Evolutionary conservation across 1,140 invertebrate species (phyloP).

Genomic region (Zeugodacus cucurbitae): DNA sequence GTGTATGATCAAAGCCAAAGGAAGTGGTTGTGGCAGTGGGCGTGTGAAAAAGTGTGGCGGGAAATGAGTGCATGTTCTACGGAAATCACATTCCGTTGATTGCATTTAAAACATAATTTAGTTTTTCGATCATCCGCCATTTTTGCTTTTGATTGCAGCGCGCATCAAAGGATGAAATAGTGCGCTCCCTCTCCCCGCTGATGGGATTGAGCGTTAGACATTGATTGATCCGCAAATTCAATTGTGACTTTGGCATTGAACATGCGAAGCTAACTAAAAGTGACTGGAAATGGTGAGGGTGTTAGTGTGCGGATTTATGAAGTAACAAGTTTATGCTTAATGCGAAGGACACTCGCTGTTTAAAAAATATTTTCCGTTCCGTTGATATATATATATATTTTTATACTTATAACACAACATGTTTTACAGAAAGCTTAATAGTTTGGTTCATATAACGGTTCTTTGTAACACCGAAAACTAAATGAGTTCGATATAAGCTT

Average conservation of each 20-base stretch:
- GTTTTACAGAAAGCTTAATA: too few relatives aligned
- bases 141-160: not conserved
- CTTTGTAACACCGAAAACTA: too few relatives aligned
- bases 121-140: not conserved
- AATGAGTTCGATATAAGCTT: too few relatives aligned
- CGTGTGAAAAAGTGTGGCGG: not conserved
- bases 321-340: too few relatives aligned
- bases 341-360: too few relatives aligned
- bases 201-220: not conserved
- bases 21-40: not conserved
- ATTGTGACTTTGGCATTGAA: not conserved
- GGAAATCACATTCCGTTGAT: not conserved
- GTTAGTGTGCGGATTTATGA: too few relatives aligned
- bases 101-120: not conserved
- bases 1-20: not conserved
- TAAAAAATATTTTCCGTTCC: too few relatives aligned
- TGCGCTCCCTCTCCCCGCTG: not conserved
- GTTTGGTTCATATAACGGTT: too few relatives aligned
- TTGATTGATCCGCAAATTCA: not conserved
- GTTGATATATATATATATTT: too few relatives aligned
- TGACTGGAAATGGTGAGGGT: too few relatives aligned
- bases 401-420: too few relatives aligned
- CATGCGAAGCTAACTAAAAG: not conserved
- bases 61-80: not conserved
- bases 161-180: not conserved